A percentile compares a stretch with the other conserved stretches of the same genome.
Evolutionary conservation across 2,797 vertebrate species (phyloP).

Genomic region (Halcyon smyrnensis): DNA sequence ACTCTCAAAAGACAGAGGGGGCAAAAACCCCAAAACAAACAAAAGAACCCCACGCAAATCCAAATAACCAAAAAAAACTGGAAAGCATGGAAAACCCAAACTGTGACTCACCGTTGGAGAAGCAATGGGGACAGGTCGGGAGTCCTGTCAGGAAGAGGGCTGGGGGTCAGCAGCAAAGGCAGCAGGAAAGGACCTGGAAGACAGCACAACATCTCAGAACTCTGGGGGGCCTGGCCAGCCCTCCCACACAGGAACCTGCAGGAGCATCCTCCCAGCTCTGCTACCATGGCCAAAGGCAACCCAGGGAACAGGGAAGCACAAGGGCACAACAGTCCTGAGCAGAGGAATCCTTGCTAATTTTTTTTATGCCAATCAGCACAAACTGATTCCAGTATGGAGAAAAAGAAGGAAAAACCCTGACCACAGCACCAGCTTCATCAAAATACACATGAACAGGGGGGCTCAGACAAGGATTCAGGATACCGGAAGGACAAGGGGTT

Average conservation of each 20-base stretch:
- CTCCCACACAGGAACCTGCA: rapidly evolving
- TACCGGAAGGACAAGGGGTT: background rate
- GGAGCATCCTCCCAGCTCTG: background rate
- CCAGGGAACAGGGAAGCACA: background rate
- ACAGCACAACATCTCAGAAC: background rate
- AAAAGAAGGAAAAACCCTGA: background rate
- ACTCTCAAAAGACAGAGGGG: background rate
- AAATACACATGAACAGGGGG: background rate
- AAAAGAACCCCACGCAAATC: no score
- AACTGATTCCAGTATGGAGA: background rate
- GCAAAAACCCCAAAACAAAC: background rate
- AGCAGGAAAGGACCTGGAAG: conserved; percentile 7
- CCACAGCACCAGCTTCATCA: background rate
- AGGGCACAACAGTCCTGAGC: background rate
- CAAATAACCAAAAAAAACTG: background rate
- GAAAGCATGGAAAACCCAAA: background rate
- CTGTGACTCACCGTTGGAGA: background rate
- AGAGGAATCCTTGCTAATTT: background rate
- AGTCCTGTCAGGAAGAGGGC: background rate
- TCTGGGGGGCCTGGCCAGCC: background rate
- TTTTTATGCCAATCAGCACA: background rate
- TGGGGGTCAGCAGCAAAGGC: background rate
- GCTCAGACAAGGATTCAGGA: background rate
- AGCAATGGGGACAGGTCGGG: background rate
- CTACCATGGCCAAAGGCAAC: rapidly evolving